Base-by-base conservation (phyloP, 2,797 vertebrate genomes). In the Acipenser transmontanus region DNA sequence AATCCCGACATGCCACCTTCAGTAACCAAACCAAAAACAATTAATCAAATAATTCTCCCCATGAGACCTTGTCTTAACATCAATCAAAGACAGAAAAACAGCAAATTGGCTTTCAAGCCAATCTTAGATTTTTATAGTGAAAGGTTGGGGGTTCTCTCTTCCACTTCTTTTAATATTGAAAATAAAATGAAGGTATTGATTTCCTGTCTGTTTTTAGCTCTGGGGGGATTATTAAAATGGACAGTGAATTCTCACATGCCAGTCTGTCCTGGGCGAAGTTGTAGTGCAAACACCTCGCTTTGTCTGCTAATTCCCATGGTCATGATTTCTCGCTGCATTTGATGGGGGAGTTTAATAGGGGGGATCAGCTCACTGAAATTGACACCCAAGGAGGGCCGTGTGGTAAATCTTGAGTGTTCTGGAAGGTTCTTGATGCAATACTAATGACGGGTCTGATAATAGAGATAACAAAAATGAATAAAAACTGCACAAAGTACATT, bases 201-300 rank as follows among this genome's bases (percentile, higher is more conserved):
- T 86, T 87, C 82, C 79, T 81, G 84, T 84, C 85, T 74, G 78
- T 77, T 82, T 78, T 80, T 83, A 63, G 69, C 77, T 80, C 79
- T 76, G 77, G 78, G 71, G 77, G 75, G 82, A 82, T 84, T 86
- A 84, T 87, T 83, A 82, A 85, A 84, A 86, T 79, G 74, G 81
- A 85, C 78, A 73, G 74, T 73, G 73, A 81, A 73, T 72, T 77
- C 80, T 82, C 70, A 68, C 80, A 80, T 50, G 12, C 64, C 50
- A 50, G 71, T 51, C 59, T 71, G 68, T 72, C 68, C 69, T 61
- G 63, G 65, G 69, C 71, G 68, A 61, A 71, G 59, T 65, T 71
- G 65, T 68, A 67, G 67, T 72, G 68, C 65, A 71, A 70, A 73
- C 71, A 66, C 68, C 69, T 75, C 54, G 59, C 69, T 66, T 71